Conservation (phyloP, 2,113 vertebrate species). For the Elephantulus edwardii region DNA sequence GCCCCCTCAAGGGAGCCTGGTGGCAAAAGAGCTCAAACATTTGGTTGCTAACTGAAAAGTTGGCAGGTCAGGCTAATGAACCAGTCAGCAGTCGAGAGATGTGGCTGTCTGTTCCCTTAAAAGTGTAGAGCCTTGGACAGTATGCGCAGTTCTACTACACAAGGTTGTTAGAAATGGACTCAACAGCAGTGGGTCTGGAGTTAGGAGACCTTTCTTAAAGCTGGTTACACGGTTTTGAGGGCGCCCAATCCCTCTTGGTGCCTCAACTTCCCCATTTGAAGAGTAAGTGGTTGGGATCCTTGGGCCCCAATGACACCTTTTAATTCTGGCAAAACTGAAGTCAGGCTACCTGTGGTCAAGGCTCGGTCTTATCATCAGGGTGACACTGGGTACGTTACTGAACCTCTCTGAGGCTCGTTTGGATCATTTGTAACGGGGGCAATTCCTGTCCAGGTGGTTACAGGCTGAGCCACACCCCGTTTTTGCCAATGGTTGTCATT, state of each 20-base stretch:
- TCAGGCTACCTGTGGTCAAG: not conserved
- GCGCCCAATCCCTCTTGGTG: not conserved
- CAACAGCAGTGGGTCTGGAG: no score
- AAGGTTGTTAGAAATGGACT: no score
- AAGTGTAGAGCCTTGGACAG: no score
- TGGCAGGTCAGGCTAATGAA: no score
- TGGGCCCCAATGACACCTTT: not conserved
- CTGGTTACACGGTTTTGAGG: not conserved
- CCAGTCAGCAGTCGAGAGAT: no score
- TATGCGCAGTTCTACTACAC: no score
- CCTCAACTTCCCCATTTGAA: not conserved
- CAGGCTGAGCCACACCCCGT: not conserved
- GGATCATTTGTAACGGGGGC: accelerated
- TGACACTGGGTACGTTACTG: not conserved
- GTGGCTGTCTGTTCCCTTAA: no score
- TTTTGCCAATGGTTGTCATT: not conserved
- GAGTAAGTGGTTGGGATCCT: not conserved
- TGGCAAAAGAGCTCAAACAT: no score
- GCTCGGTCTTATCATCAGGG: not conserved
- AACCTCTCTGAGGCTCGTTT: not conserved
- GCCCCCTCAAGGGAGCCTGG: no score
- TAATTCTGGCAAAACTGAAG: not conserved
- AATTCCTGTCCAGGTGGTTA: accelerated
- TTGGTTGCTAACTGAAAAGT: no score
- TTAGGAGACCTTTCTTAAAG: not conserved